Evolutionary conservation across 2,113 vertebrate genomes (phyloP), one percentile per base, ranked within the genome.

Genomic region (Syngnathoides biaculeatus): DNA sequence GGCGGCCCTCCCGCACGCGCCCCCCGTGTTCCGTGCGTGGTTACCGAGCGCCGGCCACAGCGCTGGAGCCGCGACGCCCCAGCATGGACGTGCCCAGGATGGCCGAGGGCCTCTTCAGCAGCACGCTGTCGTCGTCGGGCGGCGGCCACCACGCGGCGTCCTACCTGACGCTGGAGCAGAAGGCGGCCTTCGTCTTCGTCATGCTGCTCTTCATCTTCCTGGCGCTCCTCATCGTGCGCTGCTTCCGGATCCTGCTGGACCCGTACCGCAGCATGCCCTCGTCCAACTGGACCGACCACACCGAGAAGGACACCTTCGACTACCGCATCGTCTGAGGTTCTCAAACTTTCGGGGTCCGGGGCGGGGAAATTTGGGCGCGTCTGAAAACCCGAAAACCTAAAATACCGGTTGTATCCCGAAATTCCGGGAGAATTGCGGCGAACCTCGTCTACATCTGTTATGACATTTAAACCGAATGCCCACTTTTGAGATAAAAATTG

Each of bases 201-300:
- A 83, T 94, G 84, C 90, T 94, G 62, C 93, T 94, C 74, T 93
- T 94, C 76, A 90, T 94, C 78, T 93, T 94, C 86, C 84, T 94
- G 81, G 93, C 92, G 19, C 85, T 94, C 65, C 92, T 94, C 67
- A 93, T 94, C 12, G 88, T 94, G 67, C 93, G 92, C 60, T 94
- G 93, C 72, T 94, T 93, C 84, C 90, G 93, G 62, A 94, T 94
- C 84, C 90, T 94, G 67, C 89, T 94, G 60, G 94, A 94, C 78
- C 94, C 93, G 0, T 94, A 94, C 82, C 93, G 91, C 69, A 94
- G 92, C 79, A 94, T 93, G 92, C 92, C 94, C 22, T 92, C 93
- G 2, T 93, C 93, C 83, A 94, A 91, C 53, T 94, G 94, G 93
- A 93, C 92, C 11, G 93, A 94, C 82, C 93, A 93, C 81, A 92